Evolutionary conservation across 2,113 vertebrate genomes (phyloP), one percentile per base, ranked within the genome.

Genomic region (Amphiprion percula): DNA sequence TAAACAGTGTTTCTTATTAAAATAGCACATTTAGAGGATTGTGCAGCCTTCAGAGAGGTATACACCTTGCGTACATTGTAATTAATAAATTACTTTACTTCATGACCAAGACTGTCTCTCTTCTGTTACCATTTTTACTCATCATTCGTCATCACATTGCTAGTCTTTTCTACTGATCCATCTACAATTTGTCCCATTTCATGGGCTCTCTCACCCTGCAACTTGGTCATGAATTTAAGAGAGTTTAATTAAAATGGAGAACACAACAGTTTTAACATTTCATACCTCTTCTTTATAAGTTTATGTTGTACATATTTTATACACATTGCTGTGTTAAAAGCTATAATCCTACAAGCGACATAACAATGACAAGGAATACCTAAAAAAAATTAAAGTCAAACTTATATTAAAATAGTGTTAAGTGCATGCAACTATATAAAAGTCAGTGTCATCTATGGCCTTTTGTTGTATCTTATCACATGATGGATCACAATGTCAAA

Each of bases 271-370:
- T 47, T 74, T 49, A 47, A 74, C 44, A 86, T 83, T 83, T 70
- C 63, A 21, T 23, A 68, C 55, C 71, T 68, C 19, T 6, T 21
- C 60, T 73, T 75, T 89, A 78, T 83, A 60, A 68, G 49, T 68
- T 28, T 50, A 90, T 82, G 81, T 74, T 53, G 49, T 77, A 90
- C 80, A 85, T 76, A 53, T 85, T 76, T 82, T 87, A 86, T 87
- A 90, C 90, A 93, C 83, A 87, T 59, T 81, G 77, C 63, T 84
- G 85, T 91, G 82, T 90, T 90, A 67, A 74, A 91, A 92, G 83
- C 21, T 76, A 73, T 78, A 82, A 89, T 72, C 53, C 73, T 76
- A 79, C 63, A 88, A 88, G 80, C 82, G 78, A 87, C 75, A 82
- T 86, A 77, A 86, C 47, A 75, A 82, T 60, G 80, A 84, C 28